A percentile compares a stretch with the other conserved stretches of the same genome.
These are phyloP conservation scores for Synanthedon andrenaeformis DNA, from an alignment of 2,888 invertebrate species.

Conservation along the genomic window DNA sequence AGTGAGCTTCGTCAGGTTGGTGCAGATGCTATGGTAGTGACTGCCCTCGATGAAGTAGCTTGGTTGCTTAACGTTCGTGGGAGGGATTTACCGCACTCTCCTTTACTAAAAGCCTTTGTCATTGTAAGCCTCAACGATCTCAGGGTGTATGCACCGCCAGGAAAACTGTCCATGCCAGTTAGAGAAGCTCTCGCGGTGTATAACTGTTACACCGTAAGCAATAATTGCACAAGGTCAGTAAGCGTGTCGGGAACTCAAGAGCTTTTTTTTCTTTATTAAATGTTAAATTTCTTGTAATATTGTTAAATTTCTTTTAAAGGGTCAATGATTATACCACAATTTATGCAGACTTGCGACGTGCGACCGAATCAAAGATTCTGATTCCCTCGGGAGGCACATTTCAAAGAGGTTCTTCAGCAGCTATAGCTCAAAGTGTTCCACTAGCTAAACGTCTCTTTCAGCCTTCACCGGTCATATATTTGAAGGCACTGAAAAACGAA, in stretches of 20 bases:
- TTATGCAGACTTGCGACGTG: slow-evolving; percentile 76
- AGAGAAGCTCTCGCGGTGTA: slow-evolving; percentile 66
- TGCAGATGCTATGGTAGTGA: slow-evolving; percentile 84
- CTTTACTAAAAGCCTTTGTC: slow-evolving; percentile 82
- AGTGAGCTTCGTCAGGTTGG: slow-evolving; percentile 70
- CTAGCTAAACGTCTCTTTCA: slow-evolving; percentile 69
- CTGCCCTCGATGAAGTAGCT: slow-evolving; percentile 86
- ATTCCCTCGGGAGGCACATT: slow-evolving; percentile 78
- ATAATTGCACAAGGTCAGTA: slow-evolving; percentile 61
- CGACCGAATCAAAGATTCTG: slow-evolving; percentile 73
- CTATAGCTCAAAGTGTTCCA: slow-evolving; percentile 73
- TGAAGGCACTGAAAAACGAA: slow-evolving; percentile 90
- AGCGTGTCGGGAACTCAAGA: background rate
- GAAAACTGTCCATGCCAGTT: slow-evolving; percentile 72
- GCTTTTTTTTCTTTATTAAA: background rate
- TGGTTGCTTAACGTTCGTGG: slow-evolving; percentile 93
- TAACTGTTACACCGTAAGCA: slow-evolving; percentile 72
- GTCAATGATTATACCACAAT: slow-evolving; percentile 77
- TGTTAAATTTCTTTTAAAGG: slow-evolving; percentile 37
- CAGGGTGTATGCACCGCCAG: slow-evolving; percentile 77
- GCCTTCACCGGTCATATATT: slow-evolving; percentile 84
- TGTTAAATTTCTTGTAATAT: background rate
- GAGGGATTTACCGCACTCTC: slow-evolving; percentile 83
- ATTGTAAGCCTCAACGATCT: slow-evolving; percentile 75
- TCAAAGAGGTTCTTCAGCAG: slow-evolving; percentile 79